Evolutionary conservation across 2,113 vertebrate species (phyloP).

Genomic region (Antennarius striatus): DNA sequence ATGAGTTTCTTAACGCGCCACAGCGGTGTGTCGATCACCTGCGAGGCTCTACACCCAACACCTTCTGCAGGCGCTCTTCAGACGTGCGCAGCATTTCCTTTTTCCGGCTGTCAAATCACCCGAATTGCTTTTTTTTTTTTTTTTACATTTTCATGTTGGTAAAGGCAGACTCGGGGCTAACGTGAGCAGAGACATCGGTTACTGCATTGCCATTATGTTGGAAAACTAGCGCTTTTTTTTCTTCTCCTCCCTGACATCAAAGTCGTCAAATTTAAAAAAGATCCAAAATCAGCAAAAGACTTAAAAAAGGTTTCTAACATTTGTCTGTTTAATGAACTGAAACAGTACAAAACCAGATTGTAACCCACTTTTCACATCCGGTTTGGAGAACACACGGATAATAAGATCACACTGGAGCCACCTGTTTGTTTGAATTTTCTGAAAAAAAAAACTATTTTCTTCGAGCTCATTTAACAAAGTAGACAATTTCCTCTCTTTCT

Average conservation of each 20-base stretch:
- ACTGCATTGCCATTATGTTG: conserved; percentile 44
- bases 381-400: too few species aligned
- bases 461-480: too few species aligned
- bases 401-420: too few species aligned
- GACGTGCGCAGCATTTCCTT: conserved; percentile 17
- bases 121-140: conserved; percentile 46
- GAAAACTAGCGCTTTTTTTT: conserved; percentile 46
- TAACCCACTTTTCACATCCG: too few species aligned
- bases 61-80: conserved; percentile 34
- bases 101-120: conserved; percentile 42
- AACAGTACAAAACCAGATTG: too few species aligned
- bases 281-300: conserved; percentile 57
- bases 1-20: conserved; percentile 33
- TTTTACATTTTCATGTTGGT: conserved; percentile 32
- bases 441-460: too few species aligned
- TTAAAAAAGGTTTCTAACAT: conserved; percentile 16
- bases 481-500: too few species aligned
- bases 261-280: not conserved
- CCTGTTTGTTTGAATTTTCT: too few species aligned
- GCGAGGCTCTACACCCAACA: conserved; percentile 18
- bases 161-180: conserved; percentile 30
- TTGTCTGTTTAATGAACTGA: conserved; percentile 14
- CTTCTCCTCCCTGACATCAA: not conserved
- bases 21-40: conserved; percentile 36
- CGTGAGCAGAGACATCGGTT: conserved; percentile 35